Base-by-base conservation (phyloP, 2,888 invertebrate genomes). In the Eremobia ochroleuca region DNA sequence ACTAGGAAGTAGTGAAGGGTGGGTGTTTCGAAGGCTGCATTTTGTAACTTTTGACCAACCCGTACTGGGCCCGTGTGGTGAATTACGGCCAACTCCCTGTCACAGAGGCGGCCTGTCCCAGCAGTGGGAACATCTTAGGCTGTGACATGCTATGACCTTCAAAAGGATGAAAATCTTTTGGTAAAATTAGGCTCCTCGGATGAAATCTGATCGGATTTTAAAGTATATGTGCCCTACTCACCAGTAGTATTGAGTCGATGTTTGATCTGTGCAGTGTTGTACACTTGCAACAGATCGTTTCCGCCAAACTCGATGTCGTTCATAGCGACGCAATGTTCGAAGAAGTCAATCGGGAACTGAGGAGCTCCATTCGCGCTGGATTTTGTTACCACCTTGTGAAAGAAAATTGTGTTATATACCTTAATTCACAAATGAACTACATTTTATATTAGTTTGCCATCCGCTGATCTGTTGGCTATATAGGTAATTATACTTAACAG, bases 271-370 rank as follows among this genome's bases (percentile, higher is more conserved):
- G 98, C 98, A 0, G 98, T 98, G 92, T 99, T 99, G 94, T 99
- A 99, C 64, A 99, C 98, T 95, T 99, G 99, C 15, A 99, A 95
- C 1, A 99, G 96, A 95, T 99, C 99, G 92, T 99, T 99, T 15
- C 99, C 99, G 18, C 99, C 99, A 92, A 98, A 99, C 94, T 99
- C 99, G 0, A 99, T 98, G 90, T 99, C 99, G 85, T 98, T 98
- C 97, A 99, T 98, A 18, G 98, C 97, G 74, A 98, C 98, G 93
- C 99, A 99, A 92, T 99, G 98, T 93, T 99, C 99, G 94, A 99
- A 99, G 97, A 99, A 99, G 93, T 99, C 99, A 58, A 99, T 98
- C 0, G 99, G 99, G 94, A 99, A 99, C 59, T 98, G 97, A 0
- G 98, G 97, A 2, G 97, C 97, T 52, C 98, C 98, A 58, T 97